These are phyloP conservation scores for Rhinatrema bivittatum DNA, from an alignment of 2,797 vertebrate genomes.

Conservation along the genomic window DNA sequence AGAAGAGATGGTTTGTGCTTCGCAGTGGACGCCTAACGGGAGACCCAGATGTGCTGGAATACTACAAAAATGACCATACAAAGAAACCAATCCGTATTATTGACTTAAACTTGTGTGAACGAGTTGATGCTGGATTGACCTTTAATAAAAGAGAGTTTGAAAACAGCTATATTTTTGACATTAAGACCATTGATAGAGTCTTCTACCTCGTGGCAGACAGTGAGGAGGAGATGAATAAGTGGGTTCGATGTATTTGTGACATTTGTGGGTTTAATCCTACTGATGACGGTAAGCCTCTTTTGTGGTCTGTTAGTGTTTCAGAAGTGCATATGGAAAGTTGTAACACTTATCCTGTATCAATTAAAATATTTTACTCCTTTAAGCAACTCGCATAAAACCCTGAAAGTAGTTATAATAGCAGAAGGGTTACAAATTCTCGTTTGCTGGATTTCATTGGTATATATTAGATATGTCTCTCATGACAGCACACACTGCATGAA, in stretches of 20 bases:
- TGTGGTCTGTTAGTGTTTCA: not conserved
- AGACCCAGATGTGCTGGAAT: slow-evolving; percentile 95
- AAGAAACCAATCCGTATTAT: slow-evolving; percentile 98
- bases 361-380: no score
- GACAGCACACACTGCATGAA: no score
- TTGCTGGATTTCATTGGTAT: no score
- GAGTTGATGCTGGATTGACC: slow-evolving; percentile 94
- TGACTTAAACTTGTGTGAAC: slow-evolving; percentile 96
- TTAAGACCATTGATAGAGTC: slow-evolving; percentile 94
- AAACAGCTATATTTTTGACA: slow-evolving; percentile 98
- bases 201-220: slow-evolving; percentile 98
- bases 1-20: slow-evolving; percentile 97
- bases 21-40: slow-evolving; percentile 93
- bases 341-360: no score
- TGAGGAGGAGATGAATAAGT: slow-evolving; percentile 99
- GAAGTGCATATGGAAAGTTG: not conserved
- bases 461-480: no score
- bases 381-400: no score
- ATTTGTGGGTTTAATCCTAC: slow-evolving; percentile 98
- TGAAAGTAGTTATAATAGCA: no score
- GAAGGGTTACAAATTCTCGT: no score
- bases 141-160: slow-evolving; percentile 98
- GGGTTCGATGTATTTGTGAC: slow-evolving; percentile 96
- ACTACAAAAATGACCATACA: slow-evolving; percentile 98
- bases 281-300: slow-evolving; percentile 77